Conservation (phyloP, 2,797 vertebrate species). For the Eulemur rubriventer region DNA sequence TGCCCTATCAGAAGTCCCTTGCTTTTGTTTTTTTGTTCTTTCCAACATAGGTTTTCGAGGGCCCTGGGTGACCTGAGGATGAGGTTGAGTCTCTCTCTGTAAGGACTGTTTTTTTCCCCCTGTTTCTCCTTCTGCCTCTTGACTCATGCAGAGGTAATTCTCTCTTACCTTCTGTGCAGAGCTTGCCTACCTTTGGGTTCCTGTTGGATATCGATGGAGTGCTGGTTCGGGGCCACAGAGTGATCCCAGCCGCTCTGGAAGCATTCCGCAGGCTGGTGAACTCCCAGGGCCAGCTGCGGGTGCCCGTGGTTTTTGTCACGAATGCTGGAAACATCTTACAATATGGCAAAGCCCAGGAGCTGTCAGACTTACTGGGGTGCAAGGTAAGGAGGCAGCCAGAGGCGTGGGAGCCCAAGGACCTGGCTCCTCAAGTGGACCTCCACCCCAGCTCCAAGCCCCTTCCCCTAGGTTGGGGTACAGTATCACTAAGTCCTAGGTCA, state of each 20-base stretch:
- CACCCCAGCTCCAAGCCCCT: accelerated
- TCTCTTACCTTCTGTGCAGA: constrained; percentile 64
- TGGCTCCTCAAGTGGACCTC: background rate
- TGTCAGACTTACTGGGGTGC: constrained; percentile 91
- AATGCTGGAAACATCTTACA: constrained; percentile 95
- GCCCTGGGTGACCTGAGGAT: background rate
- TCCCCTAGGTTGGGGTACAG: background rate
- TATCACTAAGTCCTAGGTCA: background rate
- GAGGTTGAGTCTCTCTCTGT: background rate
- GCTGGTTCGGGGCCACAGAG: constrained; percentile 92
- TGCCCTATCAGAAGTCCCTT: background rate
- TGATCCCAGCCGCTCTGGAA: constrained; percentile 92
- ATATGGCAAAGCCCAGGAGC: constrained; percentile 91
- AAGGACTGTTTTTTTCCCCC: background rate
- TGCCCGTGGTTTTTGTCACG: constrained; percentile 96
- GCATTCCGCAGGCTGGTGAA: constrained; percentile 91
- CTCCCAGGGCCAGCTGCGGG: constrained; percentile 88
- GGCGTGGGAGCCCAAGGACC: background rate
- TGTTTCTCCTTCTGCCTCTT: no score
- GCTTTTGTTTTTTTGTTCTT: background rate
- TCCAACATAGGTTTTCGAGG: background rate
- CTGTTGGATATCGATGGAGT: constrained; percentile 98
- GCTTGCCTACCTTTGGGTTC: constrained; percentile 89
- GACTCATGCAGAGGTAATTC: background rate
- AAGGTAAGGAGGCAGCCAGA: constrained; percentile 87